These are phyloP conservation scores for Priocnemis perturbator DNA, from an alignment of 2,888 invertebrate genomes.

Conservation along the genomic window DNA sequence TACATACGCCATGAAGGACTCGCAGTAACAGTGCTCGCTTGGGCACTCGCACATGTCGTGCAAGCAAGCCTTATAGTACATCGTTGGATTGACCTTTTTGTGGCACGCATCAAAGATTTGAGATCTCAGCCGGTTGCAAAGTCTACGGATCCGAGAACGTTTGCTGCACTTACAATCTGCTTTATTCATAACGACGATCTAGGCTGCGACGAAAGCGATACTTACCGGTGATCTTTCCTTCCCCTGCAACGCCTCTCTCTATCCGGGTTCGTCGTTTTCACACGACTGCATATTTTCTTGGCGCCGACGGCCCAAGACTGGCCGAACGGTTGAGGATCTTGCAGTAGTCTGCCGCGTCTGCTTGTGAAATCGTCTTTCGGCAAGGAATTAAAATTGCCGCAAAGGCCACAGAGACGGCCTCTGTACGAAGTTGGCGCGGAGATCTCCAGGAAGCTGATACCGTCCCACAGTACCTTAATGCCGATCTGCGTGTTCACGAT, in stretches of 20 bases:
- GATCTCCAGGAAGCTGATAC: slow-evolving; percentile 92
- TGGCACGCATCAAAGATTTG: slow-evolving; percentile 86
- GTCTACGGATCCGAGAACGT: slow-evolving; percentile 50
- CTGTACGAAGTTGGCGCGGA: slow-evolving; percentile 86
- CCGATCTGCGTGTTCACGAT: slow-evolving; percentile 84
- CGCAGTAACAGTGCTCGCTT: slow-evolving; percentile 88
- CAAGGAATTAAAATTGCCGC: slow-evolving; percentile 95
- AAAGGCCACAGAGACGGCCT: slow-evolving; percentile 90
- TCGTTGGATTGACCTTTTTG: slow-evolving; percentile 85
- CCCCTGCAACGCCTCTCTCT: slow-evolving; percentile 70
- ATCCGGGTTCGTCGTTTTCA: slow-evolving; percentile 75
- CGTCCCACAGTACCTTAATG: slow-evolving; percentile 93
- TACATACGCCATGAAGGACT: slow-evolving; percentile 92
- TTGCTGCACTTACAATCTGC: no score
- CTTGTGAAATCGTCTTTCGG: slow-evolving; percentile 89
- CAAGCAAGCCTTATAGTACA: slow-evolving; percentile 91
- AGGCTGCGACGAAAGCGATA: no score
- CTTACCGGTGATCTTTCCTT: slow-evolving; percentile 69
- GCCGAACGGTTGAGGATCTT: slow-evolving; percentile 84
- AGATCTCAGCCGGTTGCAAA: slow-evolving; percentile 77
- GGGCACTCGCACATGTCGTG: slow-evolving; percentile 93
- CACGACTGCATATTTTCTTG: slow-evolving; percentile 80
- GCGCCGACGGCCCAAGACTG: slow-evolving; percentile 94
- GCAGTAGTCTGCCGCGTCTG: slow-evolving; percentile 81
- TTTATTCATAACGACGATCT: no score